A percentile compares a stretch with the other conserved stretches of the same genome.
Evolutionary conservation across 2,888 invertebrate species (phyloP).

Genomic region (Calameuta idolon): DNA sequence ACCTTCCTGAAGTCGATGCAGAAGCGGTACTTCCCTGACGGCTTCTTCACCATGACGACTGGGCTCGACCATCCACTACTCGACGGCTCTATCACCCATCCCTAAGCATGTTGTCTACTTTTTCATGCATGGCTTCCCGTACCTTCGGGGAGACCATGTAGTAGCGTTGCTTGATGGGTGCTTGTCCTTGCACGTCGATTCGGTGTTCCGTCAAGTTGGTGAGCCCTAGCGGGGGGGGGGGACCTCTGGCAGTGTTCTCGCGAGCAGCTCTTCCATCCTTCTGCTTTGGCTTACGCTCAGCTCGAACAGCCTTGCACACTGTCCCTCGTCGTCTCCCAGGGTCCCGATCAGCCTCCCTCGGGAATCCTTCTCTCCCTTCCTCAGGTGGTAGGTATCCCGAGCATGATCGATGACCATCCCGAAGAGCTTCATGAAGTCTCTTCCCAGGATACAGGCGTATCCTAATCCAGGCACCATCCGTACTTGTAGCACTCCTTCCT

Average conservation of each 20-base stretch:
- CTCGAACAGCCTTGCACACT: background rate
- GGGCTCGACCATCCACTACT: slow-evolving; percentile 43
- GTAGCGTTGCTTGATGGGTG: slow-evolving; percentile 28
- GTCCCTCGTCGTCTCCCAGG: background rate
- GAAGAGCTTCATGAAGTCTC: slow-evolving; percentile 13
- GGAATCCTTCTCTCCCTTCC: background rate
- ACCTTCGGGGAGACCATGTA: slow-evolving; percentile 26
- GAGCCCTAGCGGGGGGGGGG: background rate
- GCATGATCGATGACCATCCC: background rate
- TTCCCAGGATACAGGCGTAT: slow-evolving; percentile 13
- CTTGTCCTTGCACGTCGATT: slow-evolving; percentile 20
- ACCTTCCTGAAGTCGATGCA: slow-evolving; percentile 50
- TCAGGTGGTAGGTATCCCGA: background rate
- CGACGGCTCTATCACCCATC: slow-evolving; percentile 47
- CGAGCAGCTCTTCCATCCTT: background rate
- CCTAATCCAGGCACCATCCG: background rate
- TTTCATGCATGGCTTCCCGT: slow-evolving; percentile 22
- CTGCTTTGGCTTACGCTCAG: background rate
- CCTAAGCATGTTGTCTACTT: slow-evolving; percentile 50
- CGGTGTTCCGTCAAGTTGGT: background rate
- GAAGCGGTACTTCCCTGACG: slow-evolving; percentile 41
- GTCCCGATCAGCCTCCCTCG: background rate
- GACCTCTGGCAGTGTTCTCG: background rate
- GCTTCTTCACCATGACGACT: slow-evolving; percentile 44
- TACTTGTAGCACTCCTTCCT: background rate